A percentile compares a stretch with the other conserved stretches of the same genome.
Evolutionary conservation across 2,797 vertebrate genomes (phyloP).

Genomic region (Basileuterus tristriatus): DNA sequence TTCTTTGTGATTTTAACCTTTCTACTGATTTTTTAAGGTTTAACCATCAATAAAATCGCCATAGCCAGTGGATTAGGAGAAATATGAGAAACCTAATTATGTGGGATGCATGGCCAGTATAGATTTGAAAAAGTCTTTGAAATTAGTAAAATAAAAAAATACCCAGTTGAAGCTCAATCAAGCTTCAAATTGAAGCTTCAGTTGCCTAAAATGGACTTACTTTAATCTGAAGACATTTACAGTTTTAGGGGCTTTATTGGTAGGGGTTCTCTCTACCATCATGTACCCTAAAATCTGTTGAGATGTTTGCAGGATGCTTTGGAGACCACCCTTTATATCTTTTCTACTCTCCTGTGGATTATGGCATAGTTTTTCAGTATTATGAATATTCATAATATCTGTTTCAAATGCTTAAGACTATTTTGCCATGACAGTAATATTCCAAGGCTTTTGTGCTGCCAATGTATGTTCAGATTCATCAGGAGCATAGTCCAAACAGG

Average conservation of each 20-base stretch:
- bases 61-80: neutral
- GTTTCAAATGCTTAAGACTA: rapidly evolving
- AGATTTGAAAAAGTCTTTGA: neutral
- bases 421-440: neutral
- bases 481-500: neutral
- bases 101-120: neutral
- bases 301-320: neutral
- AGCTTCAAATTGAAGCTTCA: neutral
- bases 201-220: neutral
- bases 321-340: neutral
- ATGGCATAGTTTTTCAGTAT: neutral
- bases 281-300: neutral
- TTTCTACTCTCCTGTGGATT: neutral
- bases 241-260: neutral
- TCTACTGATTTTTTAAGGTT: neutral
- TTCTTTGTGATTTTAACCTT: neutral
- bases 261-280: neutral
- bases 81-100: neutral
- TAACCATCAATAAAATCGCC: neutral
- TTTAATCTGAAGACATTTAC: neutral
- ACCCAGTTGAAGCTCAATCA: neutral
- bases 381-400: neutral
- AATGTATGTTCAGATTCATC: neutral
- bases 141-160: neutral
- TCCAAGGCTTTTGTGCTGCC: neutral